Percentiles rank a stretch among this genome's conserved stretches.
phyloP scores from a whole-genome alignment of 2,113 vertebrate species.

The Sebastes schlegelii region DNA sequence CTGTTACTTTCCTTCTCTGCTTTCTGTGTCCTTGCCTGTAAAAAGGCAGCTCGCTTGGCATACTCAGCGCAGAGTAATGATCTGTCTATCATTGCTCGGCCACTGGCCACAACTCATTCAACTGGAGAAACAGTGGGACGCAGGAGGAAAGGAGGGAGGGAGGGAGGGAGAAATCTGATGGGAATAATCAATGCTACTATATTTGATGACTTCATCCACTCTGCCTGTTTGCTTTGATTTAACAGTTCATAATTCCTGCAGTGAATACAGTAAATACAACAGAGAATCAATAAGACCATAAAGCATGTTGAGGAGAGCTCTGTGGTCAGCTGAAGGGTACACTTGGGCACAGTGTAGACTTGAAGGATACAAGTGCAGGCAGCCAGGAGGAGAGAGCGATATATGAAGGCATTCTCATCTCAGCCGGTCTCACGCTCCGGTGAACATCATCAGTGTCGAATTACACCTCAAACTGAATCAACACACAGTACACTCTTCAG shows the following conservation, averaged over 20 bases:
- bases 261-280: slow-evolving; percentile 66
- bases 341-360: slow-evolving; percentile 25
- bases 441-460: slow-evolving; percentile 72
- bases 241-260: slow-evolving; percentile 64
- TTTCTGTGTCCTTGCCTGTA: slow-evolving; percentile 28
- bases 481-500: slow-evolving; percentile 30
- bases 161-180: slow-evolving; percentile 43
- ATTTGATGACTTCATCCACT: slow-evolving; percentile 73
- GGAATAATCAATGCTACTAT: slow-evolving; percentile 70
- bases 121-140: slow-evolving; percentile 34
- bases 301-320: slow-evolving; percentile 46
- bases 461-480: slow-evolving; percentile 65
- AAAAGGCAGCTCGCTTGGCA: slow-evolving; percentile 50
- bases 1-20: slow-evolving; percentile 12
- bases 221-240: slow-evolving; percentile 64
- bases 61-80: slow-evolving; percentile 62
- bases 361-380: slow-evolving; percentile 29
- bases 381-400: slow-evolving; percentile 46
- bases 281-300: slow-evolving; percentile 62
- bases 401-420: slow-evolving; percentile 62
- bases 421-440: slow-evolving; percentile 50
- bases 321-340: slow-evolving; percentile 57
- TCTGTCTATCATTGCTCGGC: slow-evolving; percentile 61
- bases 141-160: slow-evolving; percentile 22
- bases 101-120: slow-evolving; percentile 68